A percentile compares a stretch with the other conserved stretches of the same genome.
Evolutionary conservation across 2,113 vertebrate genomes (phyloP).

Genomic region (Myxocyprinus asiaticus): DNA sequence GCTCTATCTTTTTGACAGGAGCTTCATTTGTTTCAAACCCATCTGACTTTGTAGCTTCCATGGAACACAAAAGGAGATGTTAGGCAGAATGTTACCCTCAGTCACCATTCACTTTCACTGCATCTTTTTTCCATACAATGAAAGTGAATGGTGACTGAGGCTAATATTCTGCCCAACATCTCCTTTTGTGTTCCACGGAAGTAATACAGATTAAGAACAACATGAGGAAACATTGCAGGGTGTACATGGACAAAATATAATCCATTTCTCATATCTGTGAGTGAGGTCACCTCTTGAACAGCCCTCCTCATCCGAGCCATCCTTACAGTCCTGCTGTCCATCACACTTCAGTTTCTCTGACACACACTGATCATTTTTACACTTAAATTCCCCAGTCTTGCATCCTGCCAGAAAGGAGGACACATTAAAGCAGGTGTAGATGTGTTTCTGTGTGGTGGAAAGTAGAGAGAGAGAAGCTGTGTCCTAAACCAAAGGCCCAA

Average conservation of each 20-base stretch:
- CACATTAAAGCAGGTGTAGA: neutral
- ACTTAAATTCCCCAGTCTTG: conserved; percentile 64
- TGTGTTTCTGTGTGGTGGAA: conserved; percentile 34
- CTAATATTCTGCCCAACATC: too few species aligned
- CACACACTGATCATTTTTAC: conserved; percentile 78
- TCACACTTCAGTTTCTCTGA: conserved; percentile 75
- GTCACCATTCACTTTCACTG: too few species aligned
- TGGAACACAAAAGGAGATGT: too few species aligned
- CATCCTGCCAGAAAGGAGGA: conserved; percentile 66
- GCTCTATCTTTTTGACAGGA: too few species aligned
- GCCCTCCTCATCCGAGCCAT: conserved; percentile 80
- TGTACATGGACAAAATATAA: too few species aligned
- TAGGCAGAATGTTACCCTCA: too few species aligned
- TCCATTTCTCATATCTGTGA: neutral
- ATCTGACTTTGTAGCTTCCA: neutral
- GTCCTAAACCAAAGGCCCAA: too few species aligned
- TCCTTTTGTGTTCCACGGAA: too few species aligned
- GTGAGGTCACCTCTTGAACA: conserved; percentile 73
- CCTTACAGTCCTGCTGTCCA: conserved; percentile 77
- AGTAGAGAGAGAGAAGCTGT: neutral
- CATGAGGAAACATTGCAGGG: too few species aligned
- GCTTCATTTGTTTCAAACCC: neutral
- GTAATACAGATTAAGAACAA: too few species aligned
- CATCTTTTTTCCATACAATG: too few species aligned
- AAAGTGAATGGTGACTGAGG: too few species aligned